Evolutionary conservation across 2,113 vertebrate species (phyloP).

Genomic region (Nettapus auritus): DNA sequence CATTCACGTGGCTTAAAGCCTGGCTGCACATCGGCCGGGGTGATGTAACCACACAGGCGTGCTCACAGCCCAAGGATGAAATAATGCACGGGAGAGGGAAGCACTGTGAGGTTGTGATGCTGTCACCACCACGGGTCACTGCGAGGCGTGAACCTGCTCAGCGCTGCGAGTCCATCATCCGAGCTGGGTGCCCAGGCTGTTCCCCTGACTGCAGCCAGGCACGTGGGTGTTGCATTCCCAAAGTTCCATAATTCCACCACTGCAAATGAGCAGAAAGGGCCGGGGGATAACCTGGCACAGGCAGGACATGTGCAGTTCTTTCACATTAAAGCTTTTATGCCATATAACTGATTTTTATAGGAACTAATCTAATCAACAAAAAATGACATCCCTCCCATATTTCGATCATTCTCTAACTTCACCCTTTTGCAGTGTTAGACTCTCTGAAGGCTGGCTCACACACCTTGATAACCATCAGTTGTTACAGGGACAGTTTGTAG

Average conservation of each 20-base stretch:
- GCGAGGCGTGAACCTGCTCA: neutral
- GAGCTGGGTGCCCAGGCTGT: neutral
- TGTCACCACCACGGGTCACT: neutral
- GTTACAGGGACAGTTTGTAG: neutral
- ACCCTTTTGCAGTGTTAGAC: neutral
- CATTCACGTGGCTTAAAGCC: neutral
- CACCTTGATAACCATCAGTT: neutral
- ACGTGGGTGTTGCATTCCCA: neutral
- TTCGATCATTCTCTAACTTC: neutral
- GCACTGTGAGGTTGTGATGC: neutral
- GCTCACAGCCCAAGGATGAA: neutral
- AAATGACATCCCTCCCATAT: neutral
- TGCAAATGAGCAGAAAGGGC: too few species aligned
- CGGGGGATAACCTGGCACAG: neutral
- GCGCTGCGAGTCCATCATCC: neutral
- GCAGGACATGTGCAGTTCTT: neutral
- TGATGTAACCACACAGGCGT: neutral
- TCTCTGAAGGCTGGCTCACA: neutral
- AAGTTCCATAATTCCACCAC: too few species aligned
- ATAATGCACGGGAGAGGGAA: neutral
- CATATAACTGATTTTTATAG: neutral
- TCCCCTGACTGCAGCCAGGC: rapidly evolving
- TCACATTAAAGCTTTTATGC: neutral
- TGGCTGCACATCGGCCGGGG: neutral
- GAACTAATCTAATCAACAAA: neutral